These are phyloP conservation scores for Gobius niger DNA, from an alignment of 2,113 vertebrate species.

Conservation along the genomic window DNA sequence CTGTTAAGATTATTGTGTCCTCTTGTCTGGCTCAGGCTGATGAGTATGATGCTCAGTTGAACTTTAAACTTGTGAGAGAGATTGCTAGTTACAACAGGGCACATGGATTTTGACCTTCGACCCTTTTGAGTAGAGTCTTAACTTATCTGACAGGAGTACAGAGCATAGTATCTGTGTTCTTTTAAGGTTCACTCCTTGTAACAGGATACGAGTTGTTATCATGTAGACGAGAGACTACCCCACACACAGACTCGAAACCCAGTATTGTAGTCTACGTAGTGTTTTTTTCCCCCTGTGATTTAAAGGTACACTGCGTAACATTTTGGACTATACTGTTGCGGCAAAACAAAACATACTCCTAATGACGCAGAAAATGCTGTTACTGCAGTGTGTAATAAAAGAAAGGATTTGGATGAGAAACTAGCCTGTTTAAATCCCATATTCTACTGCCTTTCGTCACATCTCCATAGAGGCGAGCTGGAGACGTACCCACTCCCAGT, in stretches of 20 bases:
- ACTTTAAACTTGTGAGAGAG: slow-evolving; percentile 58
- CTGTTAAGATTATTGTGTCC: background rate
- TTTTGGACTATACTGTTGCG: too few relatives aligned
- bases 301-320: background rate
- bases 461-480: too few relatives aligned
- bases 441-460: too few relatives aligned
- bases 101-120: slow-evolving; percentile 52
- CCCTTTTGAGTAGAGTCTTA: slow-evolving; percentile 5
- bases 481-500: too few relatives aligned
- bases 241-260: background rate
- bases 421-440: too few relatives aligned
- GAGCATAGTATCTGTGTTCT: background rate
- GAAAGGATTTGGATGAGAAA: too few relatives aligned
- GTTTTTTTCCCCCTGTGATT: background rate
- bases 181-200: background rate
- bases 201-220: background rate
- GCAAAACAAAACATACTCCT: too few relatives aligned
- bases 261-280: background rate
- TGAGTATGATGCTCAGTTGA: slow-evolving; percentile 10
- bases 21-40: background rate
- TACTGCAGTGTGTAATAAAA: too few relatives aligned
- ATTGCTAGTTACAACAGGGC: slow-evolving; percentile 50
- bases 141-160: background rate
- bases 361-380: too few relatives aligned
- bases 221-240: slow-evolving; percentile 3